Evolutionary conservation across 2,113 vertebrate genomes (phyloP).

Genomic region (Baryphthengus martii): DNA sequence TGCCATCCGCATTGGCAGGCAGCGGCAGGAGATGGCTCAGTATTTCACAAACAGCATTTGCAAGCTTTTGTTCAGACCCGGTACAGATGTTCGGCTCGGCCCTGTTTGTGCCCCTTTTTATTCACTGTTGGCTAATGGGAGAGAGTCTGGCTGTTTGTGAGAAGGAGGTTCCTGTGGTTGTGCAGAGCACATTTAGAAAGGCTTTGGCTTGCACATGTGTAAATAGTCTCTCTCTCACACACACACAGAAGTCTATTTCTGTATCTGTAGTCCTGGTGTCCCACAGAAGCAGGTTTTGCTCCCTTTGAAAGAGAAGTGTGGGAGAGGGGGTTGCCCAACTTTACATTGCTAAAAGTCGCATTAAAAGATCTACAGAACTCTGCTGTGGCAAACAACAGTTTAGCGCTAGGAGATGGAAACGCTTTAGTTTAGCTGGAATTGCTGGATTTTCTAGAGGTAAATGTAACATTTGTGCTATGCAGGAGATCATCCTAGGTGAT

Average conservation of each 20-base stretch:
- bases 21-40: neutral
- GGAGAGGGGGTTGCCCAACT: neutral
- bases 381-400: neutral
- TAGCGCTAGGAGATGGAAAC: neutral
- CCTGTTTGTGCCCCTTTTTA: neutral
- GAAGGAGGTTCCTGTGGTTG: neutral
- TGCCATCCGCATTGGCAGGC: slow-evolving; percentile 24
- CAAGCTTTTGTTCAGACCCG: neutral
- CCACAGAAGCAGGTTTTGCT: neutral
- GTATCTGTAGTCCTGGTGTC: neutral
- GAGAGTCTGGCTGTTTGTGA: neutral
- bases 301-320: neutral
- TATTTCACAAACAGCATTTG: slow-evolving; percentile 11
- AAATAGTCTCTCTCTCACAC: neutral
- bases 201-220: neutral
- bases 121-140: neutral
- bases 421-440: neutral
- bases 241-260: neutral
- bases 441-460: neutral
- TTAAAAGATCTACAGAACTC: neutral
- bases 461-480: neutral
- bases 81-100: neutral
- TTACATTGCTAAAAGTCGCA: neutral
- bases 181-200: neutral
- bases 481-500: neutral